phyloP scores from a whole-genome alignment of 2,888 invertebrate genomes.

The Chydorus sphaericus region DNA sequence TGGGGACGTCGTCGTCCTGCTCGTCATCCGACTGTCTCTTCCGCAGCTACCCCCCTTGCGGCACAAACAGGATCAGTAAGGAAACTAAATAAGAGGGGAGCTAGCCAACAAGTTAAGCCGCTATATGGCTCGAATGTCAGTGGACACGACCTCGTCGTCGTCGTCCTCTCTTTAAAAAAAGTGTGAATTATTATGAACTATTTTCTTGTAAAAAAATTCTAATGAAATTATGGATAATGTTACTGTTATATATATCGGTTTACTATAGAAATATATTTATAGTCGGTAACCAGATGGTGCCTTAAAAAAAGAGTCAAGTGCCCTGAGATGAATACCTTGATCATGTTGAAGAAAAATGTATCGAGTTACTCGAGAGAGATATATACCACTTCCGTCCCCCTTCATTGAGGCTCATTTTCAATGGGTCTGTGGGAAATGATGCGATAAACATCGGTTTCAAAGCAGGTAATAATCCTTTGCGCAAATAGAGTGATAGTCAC shows the following conservation, averaged over 20 bases:
- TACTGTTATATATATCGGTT: no score
- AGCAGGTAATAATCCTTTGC: neutral
- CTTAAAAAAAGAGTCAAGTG: conserved; percentile 1
- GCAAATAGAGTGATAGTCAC: neutral
- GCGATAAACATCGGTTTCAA: neutral
- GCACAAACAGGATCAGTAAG: conserved; percentile 8
- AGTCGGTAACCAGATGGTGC: conserved; percentile 4
- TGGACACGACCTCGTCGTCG: neutral
- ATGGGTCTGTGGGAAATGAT: neutral
- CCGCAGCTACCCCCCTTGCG: no score
- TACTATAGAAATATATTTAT: no score
- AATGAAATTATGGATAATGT: no score
- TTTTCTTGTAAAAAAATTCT: no score
- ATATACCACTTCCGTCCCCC: neutral
- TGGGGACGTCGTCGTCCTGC: no score
- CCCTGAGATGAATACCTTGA: neutral
- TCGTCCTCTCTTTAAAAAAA: no score
- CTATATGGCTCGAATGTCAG: neutral
- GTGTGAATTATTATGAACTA: no score
- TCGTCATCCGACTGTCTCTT: no score
- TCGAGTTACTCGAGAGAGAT: neutral
- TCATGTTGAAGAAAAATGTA: neutral
- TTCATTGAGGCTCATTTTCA: neutral
- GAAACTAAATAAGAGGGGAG: no score
- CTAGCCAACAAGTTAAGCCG: conserved; percentile 7